These are phyloP conservation scores for Halichoeres trimaculatus DNA, from an alignment of 2,113 vertebrate genomes.

Conservation along the genomic window DNA sequence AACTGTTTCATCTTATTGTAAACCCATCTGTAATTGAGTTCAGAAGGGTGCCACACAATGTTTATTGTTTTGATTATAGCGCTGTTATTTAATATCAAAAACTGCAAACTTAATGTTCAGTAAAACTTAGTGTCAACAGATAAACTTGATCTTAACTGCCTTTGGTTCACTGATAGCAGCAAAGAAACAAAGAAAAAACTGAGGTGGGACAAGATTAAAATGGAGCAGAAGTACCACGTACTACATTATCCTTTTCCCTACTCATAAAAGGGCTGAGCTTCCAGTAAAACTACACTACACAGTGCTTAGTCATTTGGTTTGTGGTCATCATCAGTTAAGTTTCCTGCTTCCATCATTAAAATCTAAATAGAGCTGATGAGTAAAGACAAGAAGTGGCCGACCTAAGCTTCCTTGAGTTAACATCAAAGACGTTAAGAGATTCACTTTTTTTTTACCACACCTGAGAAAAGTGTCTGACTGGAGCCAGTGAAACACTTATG, in stretches of 20 bases:
- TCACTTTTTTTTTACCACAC: background rate
- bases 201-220: background rate
- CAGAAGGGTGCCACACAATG: too few species aligned
- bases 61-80: too few species aligned
- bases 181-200: background rate
- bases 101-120: too few species aligned
- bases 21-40: too few species aligned
- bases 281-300: constrained; percentile 2
- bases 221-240: constrained; percentile 12
- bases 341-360: constrained; percentile 1
- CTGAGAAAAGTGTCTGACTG: background rate
- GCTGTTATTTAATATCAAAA: too few species aligned
- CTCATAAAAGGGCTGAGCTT: constrained; percentile 7
- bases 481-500: background rate
- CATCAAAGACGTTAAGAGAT: background rate
- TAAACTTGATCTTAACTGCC: too few species aligned
- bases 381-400: background rate
- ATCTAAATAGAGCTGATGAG: constrained; percentile 10
- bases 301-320: constrained; percentile 1
- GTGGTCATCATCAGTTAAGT: background rate
- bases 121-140: too few species aligned
- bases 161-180: too few species aligned
- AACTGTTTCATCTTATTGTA: too few species aligned
- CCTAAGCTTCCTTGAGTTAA: background rate
- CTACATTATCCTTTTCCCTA: constrained; percentile 4